Base-by-base conservation (phyloP, 2,797 vertebrate species). In the Ateles fusciceps region DNA sequence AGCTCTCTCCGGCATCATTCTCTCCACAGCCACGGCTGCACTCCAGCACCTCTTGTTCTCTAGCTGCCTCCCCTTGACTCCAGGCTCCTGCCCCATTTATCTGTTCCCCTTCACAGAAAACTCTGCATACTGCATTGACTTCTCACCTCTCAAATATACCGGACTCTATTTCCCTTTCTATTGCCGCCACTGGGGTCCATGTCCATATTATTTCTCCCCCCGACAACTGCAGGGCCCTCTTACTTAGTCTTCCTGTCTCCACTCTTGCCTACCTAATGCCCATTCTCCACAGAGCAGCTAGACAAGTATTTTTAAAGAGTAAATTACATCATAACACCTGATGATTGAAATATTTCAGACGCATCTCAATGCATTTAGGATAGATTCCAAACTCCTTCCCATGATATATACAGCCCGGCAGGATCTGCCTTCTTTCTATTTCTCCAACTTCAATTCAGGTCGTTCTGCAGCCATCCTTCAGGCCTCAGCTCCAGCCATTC, bases 271-370 rank as follows among this genome's bases (percentile, higher is more conserved):
- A 28, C 46, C 21, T 84, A 57, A 61, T 90, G 33, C 24, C 4
- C 19, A 89, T 72, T 80, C 30, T 79, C 14, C 14, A 68, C 5
- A 36, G 28, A 93, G 46, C 28, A 85, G n/a, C 30, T 81, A 74
- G 42, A 79, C 59, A 92, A 86, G 46, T 76, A 80, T 85, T 91
- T 87, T 81, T 24, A 89, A 95, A 93, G n/a, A 4, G 44, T 83
- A 64, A 75, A 52, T 91, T 86, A 92, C 19, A 17, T 46, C n/a
- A 88, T 44, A 84, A 78, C 24, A 86, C 48, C 72, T 52, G 44
- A 74, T 33, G 13, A 80, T 61, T 90, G 50, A 83, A 89, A 44
- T 85, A 83, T 81, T 52, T 75, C 90, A 59, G 24, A 68, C 24
- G 9, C 19, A 86, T 74, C 74, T 94, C 75, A 50, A 6, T 36